Evolutionary conservation across 2,888 invertebrate genomes (phyloP), one percentile per base, ranked within the genome.

Genomic region (Ormyrus rosae): DNA sequence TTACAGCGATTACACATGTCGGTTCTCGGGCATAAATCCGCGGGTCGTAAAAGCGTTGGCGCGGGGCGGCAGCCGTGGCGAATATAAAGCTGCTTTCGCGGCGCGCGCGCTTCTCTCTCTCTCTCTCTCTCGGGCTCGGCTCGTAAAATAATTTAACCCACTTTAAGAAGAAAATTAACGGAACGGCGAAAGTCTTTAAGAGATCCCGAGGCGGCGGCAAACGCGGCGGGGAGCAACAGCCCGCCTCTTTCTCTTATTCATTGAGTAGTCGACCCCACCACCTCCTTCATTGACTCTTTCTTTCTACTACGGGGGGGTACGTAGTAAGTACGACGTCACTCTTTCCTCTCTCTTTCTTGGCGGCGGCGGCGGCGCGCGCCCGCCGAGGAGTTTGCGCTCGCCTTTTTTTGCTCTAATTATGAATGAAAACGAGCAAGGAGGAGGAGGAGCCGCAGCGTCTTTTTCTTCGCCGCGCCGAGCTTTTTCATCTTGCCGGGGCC

Each of bases 241-340:
- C 73, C 77, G 73, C 68, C 83, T 84, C 84, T 84, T 82, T 82
- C 83, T 83, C 81, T 82, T 88, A 90, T 90, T 90, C 90, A 90
- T 90, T 90, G 90, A 90, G 90, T 86, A 88, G 64, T 45, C 75
- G 63, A 63, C 80, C 67, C 83, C 81, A 78, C 82, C 80, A 80
- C 70, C 69, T 91, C 90, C 90, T 91, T 89, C 90, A 91, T 91
- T 91, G 90, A 91, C 90, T 90, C 90, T 90, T 90, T 90, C 90
- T 90, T 90, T 89, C 88, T 86, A 89, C 90, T 90, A 90, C 90
- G 90, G 86, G 84, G n/a, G 50, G 4, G 34, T 34, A 34, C 85
- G 87, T 68, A n/a, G 73, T 70, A 60, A 34, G 77, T 67, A 73
- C 85, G 84, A 68, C 78, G 60, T 82, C 82, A 76, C 64, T 64